Evolutionary conservation across 2,888 invertebrate genomes (phyloP).

Genomic region (Plebejus argus): DNA sequence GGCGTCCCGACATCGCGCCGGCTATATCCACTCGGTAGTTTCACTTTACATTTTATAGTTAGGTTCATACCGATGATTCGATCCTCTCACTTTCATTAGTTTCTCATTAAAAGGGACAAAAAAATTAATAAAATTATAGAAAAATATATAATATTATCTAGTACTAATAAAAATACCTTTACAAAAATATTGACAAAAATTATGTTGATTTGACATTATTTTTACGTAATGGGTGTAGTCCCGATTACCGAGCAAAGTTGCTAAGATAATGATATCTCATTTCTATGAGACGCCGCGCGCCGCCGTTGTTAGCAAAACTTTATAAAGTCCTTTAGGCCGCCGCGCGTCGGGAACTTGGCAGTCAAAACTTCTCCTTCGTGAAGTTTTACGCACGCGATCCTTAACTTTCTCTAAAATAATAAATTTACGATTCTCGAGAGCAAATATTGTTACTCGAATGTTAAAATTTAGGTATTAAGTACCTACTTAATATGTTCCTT

Average conservation of each 20-base stretch:
- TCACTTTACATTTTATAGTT: slow-evolving; percentile 38
- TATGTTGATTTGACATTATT: background rate
- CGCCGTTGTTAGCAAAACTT: slow-evolving; percentile 60
- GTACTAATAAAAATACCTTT: background rate
- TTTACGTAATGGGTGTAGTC: background rate
- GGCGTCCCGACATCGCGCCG: slow-evolving; percentile 37
- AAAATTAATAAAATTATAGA: background rate
- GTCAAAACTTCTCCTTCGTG: slow-evolving; percentile 65
- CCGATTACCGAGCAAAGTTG: background rate
- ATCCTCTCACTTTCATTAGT: background rate
- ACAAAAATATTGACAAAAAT: background rate
- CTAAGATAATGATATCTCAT: slow-evolving; percentile 10
- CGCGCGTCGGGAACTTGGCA: slow-evolving; percentile 61
- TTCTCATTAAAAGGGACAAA: background rate
- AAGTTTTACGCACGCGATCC: slow-evolving; percentile 66
- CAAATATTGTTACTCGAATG: background rate
- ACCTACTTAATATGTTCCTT: background rate
- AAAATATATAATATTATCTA: background rate
- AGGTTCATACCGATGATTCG: slow-evolving; percentile 14
- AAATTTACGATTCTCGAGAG: slow-evolving; percentile 47
- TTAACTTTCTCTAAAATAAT: slow-evolving; percentile 66
- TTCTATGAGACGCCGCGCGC: slow-evolving; percentile 37
- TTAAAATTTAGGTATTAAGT: background rate
- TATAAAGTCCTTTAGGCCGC: slow-evolving; percentile 62
- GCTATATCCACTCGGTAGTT: slow-evolving; percentile 49